phyloP scores from a whole-genome alignment of 2,113 vertebrate genomes.

The Piprites chloris region DNA sequence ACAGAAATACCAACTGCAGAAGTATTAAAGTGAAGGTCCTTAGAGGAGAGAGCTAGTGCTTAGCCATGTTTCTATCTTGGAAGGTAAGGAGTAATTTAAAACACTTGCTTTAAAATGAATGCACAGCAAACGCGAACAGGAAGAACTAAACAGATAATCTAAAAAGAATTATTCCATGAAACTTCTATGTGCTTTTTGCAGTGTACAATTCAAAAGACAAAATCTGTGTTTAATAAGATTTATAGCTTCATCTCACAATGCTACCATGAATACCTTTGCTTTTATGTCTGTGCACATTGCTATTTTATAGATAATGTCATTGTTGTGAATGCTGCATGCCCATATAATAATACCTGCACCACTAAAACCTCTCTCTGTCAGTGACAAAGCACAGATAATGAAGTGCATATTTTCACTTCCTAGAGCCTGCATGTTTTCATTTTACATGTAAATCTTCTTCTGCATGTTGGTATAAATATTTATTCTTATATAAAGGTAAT shows the following conservation, averaged over 20 bases:
- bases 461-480: not conserved
- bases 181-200: not conserved
- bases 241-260: not conserved
- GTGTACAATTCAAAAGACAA: not conserved
- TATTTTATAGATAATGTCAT: not conserved
- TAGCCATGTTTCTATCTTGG: conserved; percentile 67
- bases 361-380: not conserved
- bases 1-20: conserved; percentile 19
- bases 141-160: not conserved
- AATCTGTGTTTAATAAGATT: not conserved
- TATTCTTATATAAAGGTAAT: not conserved
- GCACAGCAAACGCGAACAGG: not conserved
- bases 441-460: not conserved
- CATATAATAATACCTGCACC: not conserved
- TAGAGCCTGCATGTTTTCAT: not conserved
- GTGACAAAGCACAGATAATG: not conserved
- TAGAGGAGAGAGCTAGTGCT: not conserved
- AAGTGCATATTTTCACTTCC: not conserved
- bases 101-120: not conserved
- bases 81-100: conserved; percentile 65
- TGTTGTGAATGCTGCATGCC: not conserved
- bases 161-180: not conserved
- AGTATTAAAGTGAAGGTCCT: not conserved
- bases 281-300: not conserved
- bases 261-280: not conserved